A percentile compares a stretch with the other conserved stretches of the same genome.
These are phyloP conservation scores for Phocides pigmalion DNA, from an alignment of 1,140 invertebrate species.

Conservation along the genomic window DNA sequence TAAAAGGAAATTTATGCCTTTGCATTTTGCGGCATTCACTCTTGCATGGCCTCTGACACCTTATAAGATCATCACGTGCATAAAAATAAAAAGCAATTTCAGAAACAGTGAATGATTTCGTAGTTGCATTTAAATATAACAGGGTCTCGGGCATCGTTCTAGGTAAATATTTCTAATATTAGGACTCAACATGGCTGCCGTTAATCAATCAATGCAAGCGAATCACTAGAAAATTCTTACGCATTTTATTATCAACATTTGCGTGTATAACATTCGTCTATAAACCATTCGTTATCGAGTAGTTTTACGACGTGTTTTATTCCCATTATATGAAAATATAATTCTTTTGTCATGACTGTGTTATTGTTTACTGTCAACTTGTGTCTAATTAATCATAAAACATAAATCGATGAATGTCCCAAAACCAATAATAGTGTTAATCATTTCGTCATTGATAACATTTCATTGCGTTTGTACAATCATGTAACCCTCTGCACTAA, in stretches of 20 bases:
- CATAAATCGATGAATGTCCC: constrained; percentile 22
- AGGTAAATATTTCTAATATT: neutral
- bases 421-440: constrained; percentile 17
- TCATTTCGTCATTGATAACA: constrained; percentile 20
- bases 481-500: neutral
- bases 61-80: too few relatives aligned
- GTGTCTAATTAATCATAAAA: constrained; percentile 38
- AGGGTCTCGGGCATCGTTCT: too few relatives aligned
- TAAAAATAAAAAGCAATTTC: too few relatives aligned
- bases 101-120: too few relatives aligned
- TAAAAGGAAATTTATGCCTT: too few relatives aligned
- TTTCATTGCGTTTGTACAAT: constrained; percentile 5
- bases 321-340: constrained; percentile 25
- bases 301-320: constrained; percentile 31
- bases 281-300: constrained; percentile 24
- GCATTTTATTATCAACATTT: constrained; percentile 21
- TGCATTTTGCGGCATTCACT: too few relatives aligned
- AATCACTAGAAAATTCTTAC: constrained; percentile 18
- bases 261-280: constrained; percentile 21
- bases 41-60: too few relatives aligned
- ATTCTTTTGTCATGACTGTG: constrained; percentile 32
- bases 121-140: too few relatives aligned
- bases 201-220: neutral
- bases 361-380: constrained; percentile 32
- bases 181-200: neutral